Evolutionary conservation across 2,888 invertebrate species (phyloP), one percentile per base, ranked within the genome.

Genomic region (Hemaris fuciformis): DNA sequence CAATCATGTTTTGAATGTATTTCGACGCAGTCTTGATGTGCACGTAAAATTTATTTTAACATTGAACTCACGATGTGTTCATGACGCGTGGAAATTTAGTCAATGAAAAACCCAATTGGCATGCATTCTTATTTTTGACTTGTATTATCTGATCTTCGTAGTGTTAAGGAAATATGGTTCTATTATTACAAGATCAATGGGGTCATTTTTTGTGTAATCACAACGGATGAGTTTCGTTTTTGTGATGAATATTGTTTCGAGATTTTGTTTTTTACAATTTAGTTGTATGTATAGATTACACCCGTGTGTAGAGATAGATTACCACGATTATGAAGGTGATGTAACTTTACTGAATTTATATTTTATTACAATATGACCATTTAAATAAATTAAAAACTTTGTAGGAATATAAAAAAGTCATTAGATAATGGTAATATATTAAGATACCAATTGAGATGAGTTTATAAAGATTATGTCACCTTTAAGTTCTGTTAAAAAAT

Each of bases 1-100:
- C 65, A 62, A 66, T 65, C 64, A 61, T 45, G 59, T 43, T 62
- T 64, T 59, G 46, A 59, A 53, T 60, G 53, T 58, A 41, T 65
- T 62, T 60, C 60, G 62, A 66, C 45, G 62, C 59, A n/a, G 59
- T 59, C 41, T 58, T 38, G 25, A 31, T 34, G 34, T 34, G n/a
- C 34, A 31, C 10, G 34, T 38, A 57, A 61, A 46, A 61, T 61
- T 58, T 46, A 57, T 57, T 61, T 46, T 46, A 45, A 46, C 61
- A 57, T 61, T 61, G 61, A 58, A 34, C 61, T 25, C 57, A n/a
- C 38, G 31, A 25, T 60, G 41, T 23, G 60, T 60, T 60, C 53
- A 25, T 20, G 31, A 45, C 10, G 15, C 48, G 20, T 27, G 41
- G 8, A 53, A 41, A 22, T 41, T 48, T 18, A 27, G 25, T 7